These are phyloP conservation scores for Augiades crinisus DNA, from an alignment of 2,888 invertebrate genomes.

Conservation along the genomic window DNA sequence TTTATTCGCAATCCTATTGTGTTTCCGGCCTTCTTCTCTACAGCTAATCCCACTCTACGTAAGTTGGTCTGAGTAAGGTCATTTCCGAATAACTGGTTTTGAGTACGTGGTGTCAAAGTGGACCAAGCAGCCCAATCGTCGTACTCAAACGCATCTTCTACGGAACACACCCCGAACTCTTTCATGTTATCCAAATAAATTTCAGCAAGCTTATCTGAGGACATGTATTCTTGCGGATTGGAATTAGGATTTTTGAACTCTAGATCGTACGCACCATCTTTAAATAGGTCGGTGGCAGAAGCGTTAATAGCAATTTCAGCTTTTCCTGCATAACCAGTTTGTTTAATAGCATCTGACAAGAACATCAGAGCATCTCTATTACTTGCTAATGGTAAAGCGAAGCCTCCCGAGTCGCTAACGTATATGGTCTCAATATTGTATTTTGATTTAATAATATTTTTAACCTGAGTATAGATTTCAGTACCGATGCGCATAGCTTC, in stretches of 20 bases:
- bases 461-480: constrained; percentile 96
- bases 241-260: constrained; percentile 98
- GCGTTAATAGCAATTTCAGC: constrained; percentile 98
- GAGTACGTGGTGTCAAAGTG: constrained; percentile 84
- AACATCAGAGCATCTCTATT: constrained; percentile 95
- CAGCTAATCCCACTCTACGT: constrained; percentile 92
- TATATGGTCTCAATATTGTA: constrained; percentile 95
- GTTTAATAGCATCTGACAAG: constrained; percentile 92
- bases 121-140: constrained; percentile 99
- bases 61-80: constrained; percentile 97
- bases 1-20: constrained; percentile 96
- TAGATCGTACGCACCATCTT: constrained; percentile 93
- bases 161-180: constrained; percentile 94
- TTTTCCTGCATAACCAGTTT: constrained; percentile 96
- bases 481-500: constrained; percentile 99
- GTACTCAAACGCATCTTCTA: constrained; percentile 99
- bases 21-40: constrained; percentile 98
- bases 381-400: constrained; percentile 96
- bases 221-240: constrained; percentile 90
- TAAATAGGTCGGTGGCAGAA: constrained; percentile 97
- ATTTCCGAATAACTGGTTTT: constrained; percentile 93
- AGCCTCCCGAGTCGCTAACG: constrained; percentile 98
- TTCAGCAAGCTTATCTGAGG: constrained; percentile 90
- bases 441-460: constrained; percentile 94
- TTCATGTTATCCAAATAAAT: constrained; percentile 94